Conservation (phyloP, 2,888 invertebrate genomes). For the Cylloceria caligata region DNA sequence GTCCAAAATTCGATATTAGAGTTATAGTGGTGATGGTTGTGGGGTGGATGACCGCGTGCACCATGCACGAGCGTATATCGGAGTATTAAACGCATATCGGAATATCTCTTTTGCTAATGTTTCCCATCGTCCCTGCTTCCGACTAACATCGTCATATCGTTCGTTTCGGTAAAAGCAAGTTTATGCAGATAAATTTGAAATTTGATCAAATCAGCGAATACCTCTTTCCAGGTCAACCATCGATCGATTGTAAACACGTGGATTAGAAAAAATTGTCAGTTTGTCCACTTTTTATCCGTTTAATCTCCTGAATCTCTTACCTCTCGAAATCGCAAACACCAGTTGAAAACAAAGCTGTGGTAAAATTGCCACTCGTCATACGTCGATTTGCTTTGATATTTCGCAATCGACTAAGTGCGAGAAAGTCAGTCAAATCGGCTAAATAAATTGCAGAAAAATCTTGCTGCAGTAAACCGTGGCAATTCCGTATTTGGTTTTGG, state of each 20-base stretch:
- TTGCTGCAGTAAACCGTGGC: neutral
- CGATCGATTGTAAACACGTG: neutral
- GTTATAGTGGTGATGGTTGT: neutral
- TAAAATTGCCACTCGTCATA: neutral
- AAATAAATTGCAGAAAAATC: neutral
- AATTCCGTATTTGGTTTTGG: neutral
- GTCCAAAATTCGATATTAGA: slow-evolving; percentile 27
- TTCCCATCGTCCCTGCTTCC: slow-evolving; percentile 14
- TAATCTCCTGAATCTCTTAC: neutral
- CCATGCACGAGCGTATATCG: neutral
- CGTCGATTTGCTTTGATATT: neutral
- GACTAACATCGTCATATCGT: neutral
- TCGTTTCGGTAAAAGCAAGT: neutral
- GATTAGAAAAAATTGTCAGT: slow-evolving; percentile 5
- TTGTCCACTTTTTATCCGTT: neutral
- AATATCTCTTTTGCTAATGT: slow-evolving; percentile 9
- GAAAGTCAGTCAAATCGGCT: too few species aligned
- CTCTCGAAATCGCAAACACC: neutral
- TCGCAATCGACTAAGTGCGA: neutral
- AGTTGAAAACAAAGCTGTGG: neutral
- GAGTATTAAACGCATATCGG: too few species aligned
- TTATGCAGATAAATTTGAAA: slow-evolving; percentile 1
- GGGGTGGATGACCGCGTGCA: neutral
- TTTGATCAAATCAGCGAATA: slow-evolving; percentile 11
- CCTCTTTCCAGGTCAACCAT: neutral